These are phyloP conservation scores for Oncorhynchus kisutch DNA, from an alignment of 2,113 vertebrate species.

Conservation along the genomic window DNA sequence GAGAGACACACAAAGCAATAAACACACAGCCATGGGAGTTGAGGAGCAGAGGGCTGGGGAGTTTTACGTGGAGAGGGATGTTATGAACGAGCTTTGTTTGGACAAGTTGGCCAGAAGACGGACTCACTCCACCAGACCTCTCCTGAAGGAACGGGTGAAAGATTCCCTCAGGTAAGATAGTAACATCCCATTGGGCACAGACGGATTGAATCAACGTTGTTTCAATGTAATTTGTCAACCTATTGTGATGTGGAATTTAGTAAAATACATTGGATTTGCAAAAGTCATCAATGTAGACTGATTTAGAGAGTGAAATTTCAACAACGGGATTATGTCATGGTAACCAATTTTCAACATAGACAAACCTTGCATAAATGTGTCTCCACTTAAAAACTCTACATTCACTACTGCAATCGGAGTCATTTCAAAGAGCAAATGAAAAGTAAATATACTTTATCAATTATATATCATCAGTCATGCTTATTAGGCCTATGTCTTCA, in stretches of 20 bases:
- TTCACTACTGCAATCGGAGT: too few relatives aligned
- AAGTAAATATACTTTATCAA: too few relatives aligned
- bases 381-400: too few relatives aligned
- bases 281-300: background rate
- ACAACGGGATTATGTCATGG: too few relatives aligned
- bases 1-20: background rate
- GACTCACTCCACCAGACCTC: constrained; percentile 27
- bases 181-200: background rate
- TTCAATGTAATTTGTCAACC: too few relatives aligned
- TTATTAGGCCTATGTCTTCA: too few relatives aligned
- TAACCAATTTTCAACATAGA: too few relatives aligned
- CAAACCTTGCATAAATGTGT: too few relatives aligned
- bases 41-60: background rate
- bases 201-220: too few relatives aligned
- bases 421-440: too few relatives aligned
- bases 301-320: too few relatives aligned
- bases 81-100: constrained; percentile 78
- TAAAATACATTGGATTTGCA: background rate
- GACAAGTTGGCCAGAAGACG: constrained; percentile 74
- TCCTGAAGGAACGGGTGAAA: constrained; percentile 48
- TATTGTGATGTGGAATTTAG: background rate
- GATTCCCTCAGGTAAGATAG: constrained; percentile 48
- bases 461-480: too few relatives aligned
- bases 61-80: constrained; percentile 57
- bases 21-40: constrained; percentile 26